Percentiles rank a stretch among this genome's conserved stretches.
phyloP scores from a whole-genome alignment of 2,113 vertebrate genomes.

The Porphyrio hochstetteri region DNA sequence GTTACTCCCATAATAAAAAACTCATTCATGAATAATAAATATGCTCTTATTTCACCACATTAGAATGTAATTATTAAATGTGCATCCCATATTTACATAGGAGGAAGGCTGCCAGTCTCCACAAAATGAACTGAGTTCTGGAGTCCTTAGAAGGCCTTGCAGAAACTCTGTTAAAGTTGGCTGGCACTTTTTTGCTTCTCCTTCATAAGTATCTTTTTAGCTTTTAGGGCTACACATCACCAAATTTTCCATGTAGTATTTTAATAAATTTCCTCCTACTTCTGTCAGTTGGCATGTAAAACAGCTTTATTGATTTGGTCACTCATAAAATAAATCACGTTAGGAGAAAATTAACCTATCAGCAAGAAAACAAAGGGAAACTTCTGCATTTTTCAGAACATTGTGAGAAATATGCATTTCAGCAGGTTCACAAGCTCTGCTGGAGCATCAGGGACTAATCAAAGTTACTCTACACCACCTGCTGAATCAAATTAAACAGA shows the following conservation, averaged over 20 bases:
- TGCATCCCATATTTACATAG: background rate
- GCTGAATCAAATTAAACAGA: background rate
- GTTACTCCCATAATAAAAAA: background rate
- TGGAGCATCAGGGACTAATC: slow-evolving; percentile 7
- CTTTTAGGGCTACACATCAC: background rate
- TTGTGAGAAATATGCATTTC: background rate
- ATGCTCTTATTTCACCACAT: background rate
- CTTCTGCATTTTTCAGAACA: background rate
- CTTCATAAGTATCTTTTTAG: background rate
- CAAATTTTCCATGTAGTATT: background rate
- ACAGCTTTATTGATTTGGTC: background rate
- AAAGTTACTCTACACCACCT: background rate
- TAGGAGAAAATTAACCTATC: background rate
- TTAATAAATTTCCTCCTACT: background rate
- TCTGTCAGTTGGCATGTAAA: background rate
- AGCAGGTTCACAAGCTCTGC: background rate
- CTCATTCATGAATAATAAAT: background rate
- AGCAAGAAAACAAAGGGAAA: background rate
- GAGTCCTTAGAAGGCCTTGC: background rate
- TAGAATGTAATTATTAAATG: background rate
- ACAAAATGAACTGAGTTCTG: background rate
- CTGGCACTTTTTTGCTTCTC: background rate
- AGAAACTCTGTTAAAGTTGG: background rate
- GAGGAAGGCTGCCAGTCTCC: background rate
- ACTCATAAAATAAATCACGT: background rate